Base-by-base conservation (phyloP, 2,888 invertebrate genomes). In the Drosophila quinaria region DNA sequence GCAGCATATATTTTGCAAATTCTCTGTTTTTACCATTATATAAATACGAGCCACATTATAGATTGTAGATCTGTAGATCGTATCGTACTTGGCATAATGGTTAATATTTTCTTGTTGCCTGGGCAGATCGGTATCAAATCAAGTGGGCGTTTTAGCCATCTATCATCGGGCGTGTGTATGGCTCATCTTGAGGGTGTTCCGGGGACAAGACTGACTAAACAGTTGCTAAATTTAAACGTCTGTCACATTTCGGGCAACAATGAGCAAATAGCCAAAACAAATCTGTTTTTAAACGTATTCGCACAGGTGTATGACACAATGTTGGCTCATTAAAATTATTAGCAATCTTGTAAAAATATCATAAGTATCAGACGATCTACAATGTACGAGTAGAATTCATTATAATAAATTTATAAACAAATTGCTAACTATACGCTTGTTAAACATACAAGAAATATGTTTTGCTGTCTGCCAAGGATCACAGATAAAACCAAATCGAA, bases 261-360 rank as follows among this genome's bases (percentile, higher is more conserved):
- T 22, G 13, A 37, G 25, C 22, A 75, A 64, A 78, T 61, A 61
- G 35, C 58, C 62, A 59, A 87, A 86, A 85, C 51, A 85, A 89
- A 85, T 85, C 84, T 83, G 72, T 87, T 89, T 89, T 84, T 85
- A 87, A 85, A 85, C 84, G 89, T 65, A 83, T 85, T 76, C 66
- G 67, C 84, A 83, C 84, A 85, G 84, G 84, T 85, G 84, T 83
- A 83, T 47, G 76, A 72, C 79, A 78, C 70, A 76, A 78, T 66
- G 71, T 87, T 87, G 87, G 70, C 84, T 88, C 89, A 85, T 89
- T 89, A 87, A 85, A 85, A 86, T 85, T 70, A 81, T 85, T 85
- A 78, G 84, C 74, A 65, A 70, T 60, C 66, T 70, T 74, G 82
- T 78, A 71, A 64, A 61, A 50, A 66, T 60, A 65, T 33, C 11